These are phyloP conservation scores for Cecidostiba fungosa DNA, from an alignment of 2,888 invertebrate genomes.

Conservation along the genomic window DNA sequence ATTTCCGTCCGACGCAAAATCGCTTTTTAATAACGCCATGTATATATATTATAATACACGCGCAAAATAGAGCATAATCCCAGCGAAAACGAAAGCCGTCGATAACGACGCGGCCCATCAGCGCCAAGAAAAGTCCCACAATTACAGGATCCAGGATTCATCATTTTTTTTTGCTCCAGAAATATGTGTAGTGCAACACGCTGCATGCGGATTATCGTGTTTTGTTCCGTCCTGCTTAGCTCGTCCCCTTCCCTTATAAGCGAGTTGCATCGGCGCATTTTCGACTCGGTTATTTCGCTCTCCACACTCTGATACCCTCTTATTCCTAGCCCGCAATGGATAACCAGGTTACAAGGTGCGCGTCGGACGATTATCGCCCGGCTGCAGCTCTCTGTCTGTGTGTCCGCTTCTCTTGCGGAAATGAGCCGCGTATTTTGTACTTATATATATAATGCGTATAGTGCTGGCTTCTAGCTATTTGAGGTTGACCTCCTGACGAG, in stretches of 20 bases:
- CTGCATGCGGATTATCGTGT: conserved; percentile 70
- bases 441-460: background rate
- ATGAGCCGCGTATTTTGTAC: conserved; percentile 9
- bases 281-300: conserved; percentile 71
- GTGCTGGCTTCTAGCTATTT: no score
- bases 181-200: conserved; percentile 62
- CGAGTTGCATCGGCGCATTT: conserved; percentile 20
- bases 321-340: conserved; percentile 16
- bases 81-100: background rate
- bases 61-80: background rate
- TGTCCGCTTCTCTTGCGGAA: conserved; percentile 33
- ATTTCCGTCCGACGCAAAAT: background rate
- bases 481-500: no score
- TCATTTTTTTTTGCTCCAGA: background rate
- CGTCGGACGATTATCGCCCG: conserved; percentile 42
- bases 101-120: conserved; percentile 72
- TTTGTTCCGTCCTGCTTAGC: conserved; percentile 79
- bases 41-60: background rate
- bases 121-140: conserved; percentile 55
- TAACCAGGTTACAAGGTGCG: conserved; percentile 61
- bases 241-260: conserved; percentile 67
- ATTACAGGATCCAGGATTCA: conserved; percentile 27
- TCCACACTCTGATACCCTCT: conserved; percentile 78
- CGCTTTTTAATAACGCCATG: conserved; percentile 7
- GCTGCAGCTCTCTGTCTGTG: background rate